Evolutionary conservation across 2,888 invertebrate genomes (phyloP).

Genomic region (Neoascia interrupta): DNA sequence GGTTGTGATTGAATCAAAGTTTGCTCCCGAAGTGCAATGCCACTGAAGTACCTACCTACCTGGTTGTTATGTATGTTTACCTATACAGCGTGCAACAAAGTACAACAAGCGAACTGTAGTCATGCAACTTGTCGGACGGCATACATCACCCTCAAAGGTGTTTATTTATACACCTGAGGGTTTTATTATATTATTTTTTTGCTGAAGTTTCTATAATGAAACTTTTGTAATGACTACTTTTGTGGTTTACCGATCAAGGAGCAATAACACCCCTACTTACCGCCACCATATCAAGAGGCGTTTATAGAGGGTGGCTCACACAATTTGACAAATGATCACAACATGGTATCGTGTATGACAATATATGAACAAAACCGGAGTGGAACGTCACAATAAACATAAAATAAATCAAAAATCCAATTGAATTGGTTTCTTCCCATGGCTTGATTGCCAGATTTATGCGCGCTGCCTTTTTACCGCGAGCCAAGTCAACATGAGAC

Average conservation of each 20-base stretch:
- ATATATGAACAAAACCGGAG: constrained; percentile 34
- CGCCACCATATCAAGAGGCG: constrained; percentile 4
- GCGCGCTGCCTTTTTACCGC: constrained; percentile 41
- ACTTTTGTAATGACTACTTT: constrained; percentile 56
- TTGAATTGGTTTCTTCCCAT: constrained; percentile 60
- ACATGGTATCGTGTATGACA: constrained; percentile 34
- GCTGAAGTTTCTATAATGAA: too few relatives aligned
- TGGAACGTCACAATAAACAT: constrained; percentile 49
- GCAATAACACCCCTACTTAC: constrained; percentile 46
- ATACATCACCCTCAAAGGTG: constrained; percentile 57
- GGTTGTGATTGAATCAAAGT: constrained; percentile 18
- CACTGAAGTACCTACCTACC: constrained; percentile 40
- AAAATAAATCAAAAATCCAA: constrained; percentile 67
- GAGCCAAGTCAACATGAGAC: too few relatives aligned
- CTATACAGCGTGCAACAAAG: constrained; percentile 51
- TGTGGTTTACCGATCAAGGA: constrained; percentile 65
- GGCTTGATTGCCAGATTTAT: constrained; percentile 57
- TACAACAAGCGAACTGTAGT: constrained; percentile 40
- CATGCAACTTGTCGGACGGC: constrained; percentile 56
- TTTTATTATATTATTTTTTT: constrained; percentile 30
- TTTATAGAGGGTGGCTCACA: neutral
- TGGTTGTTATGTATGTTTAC: too few relatives aligned
- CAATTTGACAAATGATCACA: constrained; percentile 50
- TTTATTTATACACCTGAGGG: constrained; percentile 50
- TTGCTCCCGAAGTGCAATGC: constrained; percentile 46